These are phyloP conservation scores for Thalassophryne amazonica DNA, from an alignment of 2,797 vertebrate species.

Conservation along the genomic window DNA sequence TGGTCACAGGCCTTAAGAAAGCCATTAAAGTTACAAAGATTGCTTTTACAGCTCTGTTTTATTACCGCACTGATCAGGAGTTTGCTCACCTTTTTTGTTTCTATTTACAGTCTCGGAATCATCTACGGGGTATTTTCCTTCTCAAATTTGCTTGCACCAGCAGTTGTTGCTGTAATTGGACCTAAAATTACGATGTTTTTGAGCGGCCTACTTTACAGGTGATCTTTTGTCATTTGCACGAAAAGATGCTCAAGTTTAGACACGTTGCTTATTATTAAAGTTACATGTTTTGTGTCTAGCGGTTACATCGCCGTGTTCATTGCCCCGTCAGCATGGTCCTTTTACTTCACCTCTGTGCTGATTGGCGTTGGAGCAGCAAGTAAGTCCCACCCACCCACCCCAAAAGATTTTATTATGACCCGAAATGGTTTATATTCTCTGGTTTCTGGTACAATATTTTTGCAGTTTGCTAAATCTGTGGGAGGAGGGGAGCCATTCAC, in stretches of 20 bases:
- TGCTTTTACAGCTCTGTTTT: no score
- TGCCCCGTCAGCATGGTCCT: conserved; percentile 76
- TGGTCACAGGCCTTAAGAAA: background rate
- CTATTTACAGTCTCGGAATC: conserved; percentile 80
- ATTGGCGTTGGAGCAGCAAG: conserved; percentile 80
- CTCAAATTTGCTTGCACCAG: conserved; percentile 78
- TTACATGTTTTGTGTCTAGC: conserved; percentile 44
- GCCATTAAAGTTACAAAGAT: background rate
- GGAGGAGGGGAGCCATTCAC: no score
- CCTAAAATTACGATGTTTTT: conserved; percentile 75
- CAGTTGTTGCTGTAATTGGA: conserved; percentile 72
- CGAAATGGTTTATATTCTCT: no score
- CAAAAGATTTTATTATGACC: no score
- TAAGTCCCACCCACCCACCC: conserved; percentile 63
- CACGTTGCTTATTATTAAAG: background rate
- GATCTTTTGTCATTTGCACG: conserved; percentile 9
- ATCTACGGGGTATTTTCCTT: conserved; percentile 84
- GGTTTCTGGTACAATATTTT: background rate
- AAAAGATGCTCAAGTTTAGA: background rate
- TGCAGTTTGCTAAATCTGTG: no score
- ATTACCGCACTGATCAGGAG: background rate
- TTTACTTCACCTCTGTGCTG: conserved; percentile 80
- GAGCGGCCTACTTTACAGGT: conserved; percentile 83
- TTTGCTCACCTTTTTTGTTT: no score
- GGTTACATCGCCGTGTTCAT: conserved; percentile 81